phyloP scores from a whole-genome alignment of 2,797 vertebrate genomes.

The Mastacembelus armatus region DNA sequence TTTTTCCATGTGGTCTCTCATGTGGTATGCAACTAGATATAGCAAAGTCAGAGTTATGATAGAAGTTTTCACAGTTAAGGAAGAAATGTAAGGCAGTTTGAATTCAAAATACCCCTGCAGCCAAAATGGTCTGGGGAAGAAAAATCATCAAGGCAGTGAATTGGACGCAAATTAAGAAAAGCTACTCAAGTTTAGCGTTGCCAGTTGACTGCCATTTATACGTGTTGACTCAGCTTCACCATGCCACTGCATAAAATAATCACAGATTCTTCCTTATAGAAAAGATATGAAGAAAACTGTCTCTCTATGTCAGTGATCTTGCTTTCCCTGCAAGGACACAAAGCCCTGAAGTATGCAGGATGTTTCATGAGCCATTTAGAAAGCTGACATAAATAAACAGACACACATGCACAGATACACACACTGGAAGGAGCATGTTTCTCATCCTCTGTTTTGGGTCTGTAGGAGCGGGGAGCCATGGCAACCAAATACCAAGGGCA shows the following conservation, averaged over 20 bases:
- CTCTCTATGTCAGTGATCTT: conserved; percentile 6
- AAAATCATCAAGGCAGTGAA: neutral
- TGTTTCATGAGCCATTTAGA: conserved; percentile 64
- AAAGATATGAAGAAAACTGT: neutral
- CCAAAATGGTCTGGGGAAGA: neutral
- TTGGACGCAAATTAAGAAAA: neutral
- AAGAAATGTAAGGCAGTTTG: neutral
- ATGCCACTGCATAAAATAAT: neutral
- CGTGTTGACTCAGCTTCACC: neutral
- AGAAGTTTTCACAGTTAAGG: conserved; percentile 2
- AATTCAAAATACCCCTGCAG: neutral
- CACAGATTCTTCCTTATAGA: neutral
- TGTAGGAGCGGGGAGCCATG: conserved; percentile 74
- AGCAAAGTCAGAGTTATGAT: conserved; percentile 4
- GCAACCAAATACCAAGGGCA: conserved; percentile 74
- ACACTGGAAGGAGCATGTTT: conserved; percentile 58
- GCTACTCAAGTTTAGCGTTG: too few relatives aligned
- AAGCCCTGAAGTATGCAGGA: conserved; percentile 49
- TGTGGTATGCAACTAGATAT: conserved; percentile 33
- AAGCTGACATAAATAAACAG: conserved; percentile 63
- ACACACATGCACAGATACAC: conserved; percentile 46
- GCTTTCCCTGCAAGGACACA: conserved; percentile 15
- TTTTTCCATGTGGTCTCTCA: conserved; percentile 47
- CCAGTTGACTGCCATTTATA: neutral
- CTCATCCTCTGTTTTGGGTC: conserved; percentile 75